A percentile compares a stretch with the other conserved stretches of the same genome.
Conservation (phyloP, 30 jellyfish, hydroid and myxozoan species). For the Pelagia noctiluca region DNA sequence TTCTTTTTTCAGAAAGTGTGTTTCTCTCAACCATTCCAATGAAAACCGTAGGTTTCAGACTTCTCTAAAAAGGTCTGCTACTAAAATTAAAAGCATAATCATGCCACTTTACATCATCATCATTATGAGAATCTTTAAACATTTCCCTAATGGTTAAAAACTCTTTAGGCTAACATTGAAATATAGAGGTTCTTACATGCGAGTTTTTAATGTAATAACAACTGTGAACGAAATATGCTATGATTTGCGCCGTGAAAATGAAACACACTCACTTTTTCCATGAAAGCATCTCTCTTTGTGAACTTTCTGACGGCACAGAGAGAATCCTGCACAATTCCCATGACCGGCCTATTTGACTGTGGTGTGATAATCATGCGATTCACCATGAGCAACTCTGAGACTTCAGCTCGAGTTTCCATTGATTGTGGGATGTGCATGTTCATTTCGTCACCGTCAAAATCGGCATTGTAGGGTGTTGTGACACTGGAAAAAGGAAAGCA, state of each 20-base stretch:
- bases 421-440: conserved; percentile 99
- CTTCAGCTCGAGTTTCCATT: conserved; percentile 99
- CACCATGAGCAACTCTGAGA: conserved; percentile 96
- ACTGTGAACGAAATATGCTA: not conserved
- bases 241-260: not conserved
- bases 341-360: conserved; percentile 96
- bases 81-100: too few relatives aligned
- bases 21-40: too few relatives aligned
- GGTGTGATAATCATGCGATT: conserved; percentile 98
- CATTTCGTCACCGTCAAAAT: conserved; percentile 99
- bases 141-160: too few relatives aligned
- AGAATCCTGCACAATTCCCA: conserved; percentile 99
- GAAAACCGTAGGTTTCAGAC: too few relatives aligned
- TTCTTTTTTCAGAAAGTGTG: too few relatives aligned
- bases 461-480: conserved; percentile 99
- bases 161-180: too few relatives aligned
- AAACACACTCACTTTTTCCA: conserved; percentile 80
- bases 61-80: too few relatives aligned
- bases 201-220: too few relatives aligned
- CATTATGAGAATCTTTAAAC: too few relatives aligned
- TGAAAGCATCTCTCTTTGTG: conserved; percentile 96
- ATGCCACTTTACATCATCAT: too few relatives aligned
- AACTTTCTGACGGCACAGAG: conserved; percentile 93
- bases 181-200: too few relatives aligned
- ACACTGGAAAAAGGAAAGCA: conserved; percentile 74